Evolutionary conservation across 2,888 invertebrate species (phyloP), one percentile per base, ranked within the genome.

Genomic region (Mimumesa dahlbomi): DNA sequence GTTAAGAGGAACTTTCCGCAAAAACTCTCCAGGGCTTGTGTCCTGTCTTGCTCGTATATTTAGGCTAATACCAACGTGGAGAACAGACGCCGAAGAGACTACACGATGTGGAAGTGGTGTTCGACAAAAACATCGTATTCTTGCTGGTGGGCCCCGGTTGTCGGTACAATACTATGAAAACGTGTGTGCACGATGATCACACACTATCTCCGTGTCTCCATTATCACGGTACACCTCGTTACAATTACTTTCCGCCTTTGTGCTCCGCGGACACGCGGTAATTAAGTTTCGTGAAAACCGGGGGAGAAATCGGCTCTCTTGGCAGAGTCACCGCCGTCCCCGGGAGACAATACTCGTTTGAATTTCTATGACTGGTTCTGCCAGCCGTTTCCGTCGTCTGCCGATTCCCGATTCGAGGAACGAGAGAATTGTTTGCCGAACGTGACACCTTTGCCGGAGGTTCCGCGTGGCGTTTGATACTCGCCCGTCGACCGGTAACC

Each of bases 201-300:
- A 36, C 34, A n/a, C n/a, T 40, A 40, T 9, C 42, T 53, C 40
- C 46, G 7, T 13, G 13, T 57, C 31, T 48, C 13, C 45, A 53
- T 53, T 36, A 58, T 52, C 66, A 38, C 66, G 64, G 58, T 53
- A 75, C 66, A 68, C 62, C 68, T 69, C 63, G 59, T 54, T 52
- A 54, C 43, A 58, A 50, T 57, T 66, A 69, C 68, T 70, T 71
- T 61, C 21, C 31, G 54, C 54, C n/a, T 43, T 36, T 45, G 43
- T 42, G n/a, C n/a, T n/a, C n/a, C 62, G 56, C 46, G 46, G 62
- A 52, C 43, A 42, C 36, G 53, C 40, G 45, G 64, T 75, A 76
- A 82, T 81, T 76, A 65, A 76, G 67, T n/a, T n/a, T 58, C 63
- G 63, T 65, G 69, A 69, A n/a, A 75, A 58, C 65, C 45, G 49